phyloP scores from a whole-genome alignment of 2,888 invertebrate species.

The Eupithecia tripunctaria region DNA sequence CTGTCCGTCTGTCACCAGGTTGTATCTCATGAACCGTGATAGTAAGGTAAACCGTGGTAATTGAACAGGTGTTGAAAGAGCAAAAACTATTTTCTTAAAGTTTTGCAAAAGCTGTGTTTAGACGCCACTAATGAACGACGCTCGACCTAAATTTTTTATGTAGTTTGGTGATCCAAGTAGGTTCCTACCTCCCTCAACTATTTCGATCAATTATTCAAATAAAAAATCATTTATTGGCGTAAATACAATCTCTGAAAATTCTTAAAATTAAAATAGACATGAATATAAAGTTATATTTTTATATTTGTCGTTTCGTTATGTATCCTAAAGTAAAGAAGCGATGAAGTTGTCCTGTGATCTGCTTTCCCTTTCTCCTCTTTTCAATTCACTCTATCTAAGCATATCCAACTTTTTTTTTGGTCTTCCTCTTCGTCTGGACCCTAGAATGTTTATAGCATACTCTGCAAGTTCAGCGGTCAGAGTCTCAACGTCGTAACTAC shows the following conservation, averaged over 20 bases:
- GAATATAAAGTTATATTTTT: no score
- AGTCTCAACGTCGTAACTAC: background rate
- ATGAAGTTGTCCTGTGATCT: background rate
- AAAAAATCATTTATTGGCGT: no score
- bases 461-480: background rate
- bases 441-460: background rate
- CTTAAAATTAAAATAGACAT: no score
- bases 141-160: constrained; percentile 50
- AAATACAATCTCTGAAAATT: no score
- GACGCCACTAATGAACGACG: constrained; percentile 48
- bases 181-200: no score
- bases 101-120: constrained; percentile 49
- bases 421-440: background rate
- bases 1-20: no score
- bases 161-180: background rate
- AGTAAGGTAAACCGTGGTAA: no score
- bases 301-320: background rate
- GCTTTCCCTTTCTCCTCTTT: background rate
- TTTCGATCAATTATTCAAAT: no score
- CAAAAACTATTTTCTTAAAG: constrained; percentile 57
- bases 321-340: background rate
- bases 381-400: background rate
- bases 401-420: background rate
- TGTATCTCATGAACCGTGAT: no score
- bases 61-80: no score